Percentiles rank a stretch among this genome's conserved stretches.
Evolutionary conservation across 2,113 vertebrate genomes (phyloP).

Genomic region (Lepidothrix coronata): DNA sequence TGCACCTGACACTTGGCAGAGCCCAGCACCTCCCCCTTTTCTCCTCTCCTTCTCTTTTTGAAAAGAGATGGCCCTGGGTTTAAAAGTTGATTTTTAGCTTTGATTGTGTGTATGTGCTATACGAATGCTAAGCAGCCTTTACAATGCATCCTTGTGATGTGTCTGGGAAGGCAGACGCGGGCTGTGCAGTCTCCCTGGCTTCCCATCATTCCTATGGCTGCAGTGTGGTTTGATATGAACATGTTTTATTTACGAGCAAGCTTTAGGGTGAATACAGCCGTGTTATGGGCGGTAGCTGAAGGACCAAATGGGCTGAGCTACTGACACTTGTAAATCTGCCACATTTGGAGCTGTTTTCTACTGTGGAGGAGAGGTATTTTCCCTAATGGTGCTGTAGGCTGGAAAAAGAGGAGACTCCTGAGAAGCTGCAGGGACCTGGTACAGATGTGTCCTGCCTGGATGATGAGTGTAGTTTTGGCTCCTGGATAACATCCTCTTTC

Average conservation of each 20-base stretch:
- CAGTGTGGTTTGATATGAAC: background rate
- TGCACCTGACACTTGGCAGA: conserved; percentile 70
- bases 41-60: conserved; percentile 66
- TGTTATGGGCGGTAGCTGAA: background rate
- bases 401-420: background rate
- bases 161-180: background rate
- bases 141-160: conserved; percentile 57
- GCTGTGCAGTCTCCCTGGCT: background rate
- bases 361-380: background rate
- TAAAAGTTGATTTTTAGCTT: conserved; percentile 76
- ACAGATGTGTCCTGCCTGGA: background rate
- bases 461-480: background rate
- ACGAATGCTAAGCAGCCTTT: conserved; percentile 69
- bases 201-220: background rate
- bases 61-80: conserved; percentile 71
- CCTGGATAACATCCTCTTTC: background rate
- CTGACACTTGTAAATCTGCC: background rate
- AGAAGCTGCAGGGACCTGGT: background rate
- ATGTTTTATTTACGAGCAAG: background rate
- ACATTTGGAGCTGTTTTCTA: background rate
- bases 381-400: too few relatives aligned
- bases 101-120: conserved; percentile 69
- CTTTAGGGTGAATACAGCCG: background rate
- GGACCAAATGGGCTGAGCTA: background rate
- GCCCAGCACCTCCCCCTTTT: background rate